Base-by-base conservation (phyloP, 2,113 vertebrate genomes). In the Oryzias melastigma region DNA sequence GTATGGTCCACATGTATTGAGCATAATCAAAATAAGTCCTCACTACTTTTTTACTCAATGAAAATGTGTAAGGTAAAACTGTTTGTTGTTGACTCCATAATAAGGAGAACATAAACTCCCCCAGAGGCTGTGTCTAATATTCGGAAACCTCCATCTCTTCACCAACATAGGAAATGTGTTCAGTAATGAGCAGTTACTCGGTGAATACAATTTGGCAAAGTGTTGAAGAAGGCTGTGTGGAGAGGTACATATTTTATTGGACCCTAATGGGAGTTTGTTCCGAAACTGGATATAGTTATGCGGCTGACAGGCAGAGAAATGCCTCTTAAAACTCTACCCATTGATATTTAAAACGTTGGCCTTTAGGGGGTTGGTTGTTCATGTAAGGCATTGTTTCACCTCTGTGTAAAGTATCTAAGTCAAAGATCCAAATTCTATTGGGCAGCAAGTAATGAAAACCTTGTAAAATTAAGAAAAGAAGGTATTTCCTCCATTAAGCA, bases 61-160 rank as follows among this genome's bases (percentile, higher is more conserved):
- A 68, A 22, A 58, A 42, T 7, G 29, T 67, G 46, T 68, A n/a
- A 71, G 54, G 68, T 48, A 35, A n/a, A 14, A 61, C n/a, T 60
- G 19, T 35, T 35, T 35, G 8, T 12, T 49, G 62, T 43, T 62
- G 71, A 69, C 71, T 70, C 35, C 17, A 58, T 44, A 18, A 20
- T 41, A 71, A 43, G 59, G 19, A 48, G 58, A 65, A 58, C 64
- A 68, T 68, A 74, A 79, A 80, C 51, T 46, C 25, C 35, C 51
- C 57, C 53, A 65, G 19, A 57, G 54, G 55, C 65, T 77, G 71
- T 22, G 53, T 76, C 56, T 67, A 52, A 25, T 61, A n/a, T 67
- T 65, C 42, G 62, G 25, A 69, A 71, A 67, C 75, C 55, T 70
- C 75, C 45, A 56, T 60, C 68, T 85, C 73, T 84, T 87, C 83